Base-by-base conservation (phyloP, 2,888 invertebrate genomes). In the Drosophila percnosoma region DNA sequence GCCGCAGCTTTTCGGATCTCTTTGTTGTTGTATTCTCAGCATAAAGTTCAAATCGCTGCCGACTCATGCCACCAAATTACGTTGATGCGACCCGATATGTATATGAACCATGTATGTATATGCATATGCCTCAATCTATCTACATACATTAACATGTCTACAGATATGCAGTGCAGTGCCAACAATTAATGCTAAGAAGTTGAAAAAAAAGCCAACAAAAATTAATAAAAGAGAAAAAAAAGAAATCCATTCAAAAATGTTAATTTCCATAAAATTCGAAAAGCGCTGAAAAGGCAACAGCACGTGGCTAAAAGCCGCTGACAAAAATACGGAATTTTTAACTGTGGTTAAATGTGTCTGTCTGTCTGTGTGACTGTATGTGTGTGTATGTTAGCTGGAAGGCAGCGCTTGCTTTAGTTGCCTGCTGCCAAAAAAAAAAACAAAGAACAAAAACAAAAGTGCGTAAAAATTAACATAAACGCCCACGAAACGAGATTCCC, bases 201-300 rank as follows among this genome's bases (percentile, higher is more conserved):
- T 21, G 31, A 49, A 21, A 15, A 27, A 5, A 21, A 48, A 38
- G 36, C 33, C 1, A 51, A 51, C 27, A 27, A 48, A 48, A 64
- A 66, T 21, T 61, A 69, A 61, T 64, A 63, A 67, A 27, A 42
- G 34, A 60, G 36, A 51, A 27, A 53, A 45, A 75, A 82, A 64
- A 74, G 62, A 84, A 87, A 71, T 61, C 80, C 73, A 84, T 84
- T 84, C 87, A 87, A 83, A 84, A 82, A 82, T 87, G 82, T 84
- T 84, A 80, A 84, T 84, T 87, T 84, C 80, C 82, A 87, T 80
- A 78, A 87, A 80, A 68, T 75, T 54, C 63, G 36, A 67, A 78
- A 68, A 75, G 49, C 54, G 29, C 54, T 64, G 38, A 45, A 34
- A 36, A 27, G 60, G 64, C 71, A 45, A 63, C 40, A 75, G 84